Conservation (phyloP, 2,113 vertebrate genomes). For the Rhea pennata region DNA sequence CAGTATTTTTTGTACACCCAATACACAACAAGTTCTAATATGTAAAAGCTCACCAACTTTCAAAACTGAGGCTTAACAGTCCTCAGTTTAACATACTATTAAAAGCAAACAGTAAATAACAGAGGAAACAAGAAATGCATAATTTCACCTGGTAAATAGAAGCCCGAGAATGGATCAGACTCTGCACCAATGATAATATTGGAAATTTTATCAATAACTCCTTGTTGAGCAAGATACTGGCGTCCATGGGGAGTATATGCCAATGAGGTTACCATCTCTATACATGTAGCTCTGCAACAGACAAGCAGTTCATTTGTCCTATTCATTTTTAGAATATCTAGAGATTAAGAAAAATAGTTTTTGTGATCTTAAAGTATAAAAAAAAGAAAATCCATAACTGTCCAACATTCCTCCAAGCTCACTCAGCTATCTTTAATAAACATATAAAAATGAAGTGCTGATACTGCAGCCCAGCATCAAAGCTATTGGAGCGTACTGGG, state of each 20-base stretch:
- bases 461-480: accelerated
- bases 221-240: conserved; percentile 89
- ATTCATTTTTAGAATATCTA: accelerated
- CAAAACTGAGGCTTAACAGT: accelerated
- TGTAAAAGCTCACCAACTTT: not conserved
- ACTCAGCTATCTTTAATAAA: not conserved
- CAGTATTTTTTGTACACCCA: not conserved
- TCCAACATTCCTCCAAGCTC: not conserved
- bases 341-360: no score
- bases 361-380: accelerated
- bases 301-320: not conserved
- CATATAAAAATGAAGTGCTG: not conserved
- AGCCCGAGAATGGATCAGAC: conserved; percentile 89
- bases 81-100: accelerated
- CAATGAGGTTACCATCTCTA: conserved; percentile 92
- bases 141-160: conserved; percentile 91
- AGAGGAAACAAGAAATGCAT: not conserved
- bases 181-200: conserved; percentile 93
- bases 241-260: conserved; percentile 87
- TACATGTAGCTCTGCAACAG: conserved; percentile 85
- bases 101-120: not conserved
- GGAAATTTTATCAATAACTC: conserved; percentile 89
- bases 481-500: not conserved
- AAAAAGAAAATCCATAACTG: accelerated
- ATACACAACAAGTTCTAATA: accelerated